Evolutionary conservation across 2,797 vertebrate genomes (phyloP).

Genomic region (Otolemur crassicaudatus): DNA sequence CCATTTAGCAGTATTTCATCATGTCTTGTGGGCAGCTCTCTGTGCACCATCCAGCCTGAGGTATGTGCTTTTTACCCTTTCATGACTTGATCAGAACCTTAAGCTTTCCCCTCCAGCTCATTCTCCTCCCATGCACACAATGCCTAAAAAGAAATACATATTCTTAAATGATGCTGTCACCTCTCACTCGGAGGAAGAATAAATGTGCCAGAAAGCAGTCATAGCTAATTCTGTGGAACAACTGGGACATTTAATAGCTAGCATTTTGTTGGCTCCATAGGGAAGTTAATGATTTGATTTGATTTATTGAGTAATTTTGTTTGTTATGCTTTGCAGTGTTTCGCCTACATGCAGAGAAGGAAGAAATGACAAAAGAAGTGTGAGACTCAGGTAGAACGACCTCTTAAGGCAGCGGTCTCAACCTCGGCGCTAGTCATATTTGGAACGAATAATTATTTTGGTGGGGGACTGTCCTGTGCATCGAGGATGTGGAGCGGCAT

Average conservation of each 20-base stretch:
- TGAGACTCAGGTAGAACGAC: not conserved
- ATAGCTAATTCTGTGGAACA: constrained; percentile 13
- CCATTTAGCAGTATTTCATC: constrained; percentile 61
- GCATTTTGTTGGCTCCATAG: not conserved
- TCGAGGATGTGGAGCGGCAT: not conserved
- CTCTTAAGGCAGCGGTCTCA: not conserved
- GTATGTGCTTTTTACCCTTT: constrained; percentile 22
- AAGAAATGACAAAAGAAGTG: not conserved
- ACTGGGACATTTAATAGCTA: not conserved
- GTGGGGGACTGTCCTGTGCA: not conserved
- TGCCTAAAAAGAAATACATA: not conserved
- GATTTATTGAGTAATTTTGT: constrained; percentile 26
- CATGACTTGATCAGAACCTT: not conserved
- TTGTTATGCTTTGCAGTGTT: not conserved
- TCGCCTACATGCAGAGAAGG: not conserved
- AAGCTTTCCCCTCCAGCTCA: not conserved
- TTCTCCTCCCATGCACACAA: not conserved
- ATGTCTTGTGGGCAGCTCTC: constrained; percentile 69
- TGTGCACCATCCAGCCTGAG: not conserved
- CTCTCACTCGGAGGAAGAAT: constrained; percentile 47
- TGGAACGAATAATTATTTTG: not conserved
- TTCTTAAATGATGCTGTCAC: constrained; percentile 6
- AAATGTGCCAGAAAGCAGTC: constrained; percentile 33
- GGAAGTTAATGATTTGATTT: constrained; percentile 38
- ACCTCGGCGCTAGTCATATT: not conserved